A percentile compares a stretch with the other conserved stretches of the same genome.
These are phyloP conservation scores for Oceanodroma tethys DNA, from an alignment of 2,113 vertebrate species.

Conservation along the genomic window DNA sequence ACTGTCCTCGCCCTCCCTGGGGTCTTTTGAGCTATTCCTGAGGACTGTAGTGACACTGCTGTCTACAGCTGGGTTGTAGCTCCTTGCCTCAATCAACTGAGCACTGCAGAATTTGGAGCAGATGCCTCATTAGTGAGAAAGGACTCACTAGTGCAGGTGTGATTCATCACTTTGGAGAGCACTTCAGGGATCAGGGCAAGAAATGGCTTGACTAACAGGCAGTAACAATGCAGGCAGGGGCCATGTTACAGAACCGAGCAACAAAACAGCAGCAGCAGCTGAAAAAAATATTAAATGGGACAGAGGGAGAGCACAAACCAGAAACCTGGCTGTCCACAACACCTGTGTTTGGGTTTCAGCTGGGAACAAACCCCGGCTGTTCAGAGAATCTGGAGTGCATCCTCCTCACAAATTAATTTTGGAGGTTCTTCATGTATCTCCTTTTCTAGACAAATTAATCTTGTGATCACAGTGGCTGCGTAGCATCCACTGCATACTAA, in stretches of 20 bases:
- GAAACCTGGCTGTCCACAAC: not conserved
- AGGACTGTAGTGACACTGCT: not conserved
- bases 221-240: not conserved
- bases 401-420: not conserved
- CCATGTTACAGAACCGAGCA: not conserved
- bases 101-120: conserved; percentile 24
- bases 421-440: not conserved
- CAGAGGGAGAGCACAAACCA: not conserved
- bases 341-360: not conserved
- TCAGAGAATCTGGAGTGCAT: not conserved
- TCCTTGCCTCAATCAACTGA: not conserved
- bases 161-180: conserved; percentile 51
- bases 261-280: not conserved
- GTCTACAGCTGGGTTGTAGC: conserved; percentile 2
- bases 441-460: conserved; percentile 45
- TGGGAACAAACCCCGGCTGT: not conserved
- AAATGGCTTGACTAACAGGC: conserved; percentile 1
- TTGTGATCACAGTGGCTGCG: not conserved
- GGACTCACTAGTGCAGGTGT: conserved; percentile 25
- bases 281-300: not conserved
- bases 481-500: conserved; percentile 23
- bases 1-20: not conserved
- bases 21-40: not conserved
- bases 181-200: conserved; percentile 22
- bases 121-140: conserved; percentile 32